Base-by-base conservation (phyloP, 2,888 invertebrate species). In the Stramonita haemastoma region DNA sequence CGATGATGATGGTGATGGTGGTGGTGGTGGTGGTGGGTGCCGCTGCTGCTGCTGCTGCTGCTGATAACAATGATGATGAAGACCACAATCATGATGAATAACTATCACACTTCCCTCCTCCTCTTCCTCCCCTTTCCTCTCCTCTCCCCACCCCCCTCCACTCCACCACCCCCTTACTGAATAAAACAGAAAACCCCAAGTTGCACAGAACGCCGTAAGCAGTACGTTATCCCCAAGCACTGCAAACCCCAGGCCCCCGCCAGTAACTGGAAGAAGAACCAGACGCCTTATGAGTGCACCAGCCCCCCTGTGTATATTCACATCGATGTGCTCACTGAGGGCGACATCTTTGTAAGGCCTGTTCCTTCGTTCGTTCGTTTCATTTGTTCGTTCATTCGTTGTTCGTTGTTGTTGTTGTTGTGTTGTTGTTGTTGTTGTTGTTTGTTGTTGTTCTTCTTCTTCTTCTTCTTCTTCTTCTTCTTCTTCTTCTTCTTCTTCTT, bases 301-400 rank as follows among this genome's bases (percentile, higher is more conserved):
- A 87, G 87, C 26, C 87, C 87, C 22, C 87, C 87, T 46, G 87
- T 87, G 15, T 87, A 73, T 46, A 66, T 87, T 4, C 36, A 73
- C 70, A 73, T 87, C 46, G 46, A 46, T n/a, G 26, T 56, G 4
- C 73, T 87, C 17, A n/a, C 70, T 17, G 87, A 34, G 11, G 87
- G 87, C 26, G 73, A 87, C 15, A 0, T 1, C 17, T 87, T 87
- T 73, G 87, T 87, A 17, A 70, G 87, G 73, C 8, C 46, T 46
- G 46, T 8, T 46, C 8, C 46, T 46, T 46, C 46, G 2, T 46
- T 46, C 8, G 46, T 46, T 46, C 4, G 46, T 46, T 8, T 46
- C n/a, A n/a, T 46, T 8, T 46, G 46, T 8, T 46, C n/a, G n/a
- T n/a, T n/a, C n/a, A 8, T 8, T 46, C 8, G 46, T 46, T 8